These are phyloP conservation scores for Chaenocephalus aceratus DNA, from an alignment of 2,113 vertebrate species.

Conservation along the genomic window DNA sequence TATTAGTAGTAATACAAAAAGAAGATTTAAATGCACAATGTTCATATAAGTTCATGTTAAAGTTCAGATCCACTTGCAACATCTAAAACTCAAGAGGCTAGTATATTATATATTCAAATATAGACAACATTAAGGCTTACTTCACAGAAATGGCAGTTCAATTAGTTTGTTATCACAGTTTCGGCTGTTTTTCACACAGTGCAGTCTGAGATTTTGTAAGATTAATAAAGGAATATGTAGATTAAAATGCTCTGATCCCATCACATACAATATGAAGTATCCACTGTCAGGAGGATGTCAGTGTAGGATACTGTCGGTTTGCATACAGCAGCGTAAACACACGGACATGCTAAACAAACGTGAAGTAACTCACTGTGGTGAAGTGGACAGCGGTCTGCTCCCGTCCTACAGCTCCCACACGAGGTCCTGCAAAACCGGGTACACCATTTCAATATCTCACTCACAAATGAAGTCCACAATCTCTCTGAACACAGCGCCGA, in stretches of 20 bases:
- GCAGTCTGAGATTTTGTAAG: neutral
- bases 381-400: neutral
- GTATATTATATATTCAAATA: too few species aligned
- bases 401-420: neutral
- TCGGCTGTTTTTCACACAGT: neutral
- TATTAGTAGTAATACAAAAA: too few species aligned
- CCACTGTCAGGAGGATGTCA: too few species aligned
- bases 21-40: too few species aligned
- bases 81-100: neutral
- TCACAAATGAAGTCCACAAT: neutral
- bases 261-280: too few species aligned
- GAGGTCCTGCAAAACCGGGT: neutral
- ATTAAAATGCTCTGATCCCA: neutral
- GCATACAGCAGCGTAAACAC: neutral
- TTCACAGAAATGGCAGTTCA: too few species aligned
- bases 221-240: too few species aligned
- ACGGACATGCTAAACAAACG: neutral
- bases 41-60: too few species aligned
- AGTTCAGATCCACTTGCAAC: neutral
- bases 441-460: neutral
- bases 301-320: neutral
- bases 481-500: too few species aligned
- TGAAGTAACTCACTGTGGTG: conserved; percentile 17
- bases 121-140: neutral
- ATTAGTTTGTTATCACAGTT: too few species aligned